Evolutionary conservation across 2,113 vertebrate genomes (phyloP).

Genomic region (Chionodraco myersi): DNA sequence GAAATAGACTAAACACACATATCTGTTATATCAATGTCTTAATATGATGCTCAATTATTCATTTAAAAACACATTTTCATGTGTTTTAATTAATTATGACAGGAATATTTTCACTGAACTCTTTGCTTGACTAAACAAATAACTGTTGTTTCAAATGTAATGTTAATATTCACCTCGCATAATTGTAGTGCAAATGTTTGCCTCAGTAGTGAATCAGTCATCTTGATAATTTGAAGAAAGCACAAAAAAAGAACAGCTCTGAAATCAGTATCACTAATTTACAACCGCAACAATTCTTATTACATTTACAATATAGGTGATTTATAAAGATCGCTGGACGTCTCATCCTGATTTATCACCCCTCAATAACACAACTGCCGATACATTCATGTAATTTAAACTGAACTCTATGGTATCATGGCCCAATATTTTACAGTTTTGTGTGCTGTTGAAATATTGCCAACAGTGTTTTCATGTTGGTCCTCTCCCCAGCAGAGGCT

Average conservation of each 20-base stretch:
- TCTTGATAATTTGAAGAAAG: slow-evolving; percentile 17
- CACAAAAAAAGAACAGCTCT: slow-evolving; percentile 29
- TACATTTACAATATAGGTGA: slow-evolving; percentile 10
- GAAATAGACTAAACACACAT: not conserved
- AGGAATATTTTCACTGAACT: slow-evolving; percentile 33
- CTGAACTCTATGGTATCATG: not conserved
- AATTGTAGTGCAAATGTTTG: slow-evolving; percentile 33
- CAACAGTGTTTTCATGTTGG: slow-evolving; percentile 51
- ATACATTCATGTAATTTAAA: slow-evolving; percentile 12
- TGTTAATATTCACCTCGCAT: not conserved
- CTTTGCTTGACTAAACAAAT: slow-evolving; percentile 11
- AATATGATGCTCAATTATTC: slow-evolving; percentile 29
- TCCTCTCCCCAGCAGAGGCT: slow-evolving; percentile 43
- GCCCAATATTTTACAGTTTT: slow-evolving; percentile 28
- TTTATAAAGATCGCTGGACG: not conserved
- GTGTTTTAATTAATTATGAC: slow-evolving; percentile 10
- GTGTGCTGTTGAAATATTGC: slow-evolving; percentile 30
- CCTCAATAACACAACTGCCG: slow-evolving; percentile 12
- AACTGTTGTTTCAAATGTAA: not conserved
- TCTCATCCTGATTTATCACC: slow-evolving; percentile 6
- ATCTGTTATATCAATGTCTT: not conserved
- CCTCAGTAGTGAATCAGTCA: slow-evolving; percentile 27
- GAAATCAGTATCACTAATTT: slow-evolving; percentile 7
- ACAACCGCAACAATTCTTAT: not conserved
- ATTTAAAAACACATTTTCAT: slow-evolving; percentile 5